Percentiles rank a stretch among this genome's conserved stretches.
Evolutionary conservation across 2,888 invertebrate genomes (phyloP).

Genomic region (Drosophila meridiana): DNA sequence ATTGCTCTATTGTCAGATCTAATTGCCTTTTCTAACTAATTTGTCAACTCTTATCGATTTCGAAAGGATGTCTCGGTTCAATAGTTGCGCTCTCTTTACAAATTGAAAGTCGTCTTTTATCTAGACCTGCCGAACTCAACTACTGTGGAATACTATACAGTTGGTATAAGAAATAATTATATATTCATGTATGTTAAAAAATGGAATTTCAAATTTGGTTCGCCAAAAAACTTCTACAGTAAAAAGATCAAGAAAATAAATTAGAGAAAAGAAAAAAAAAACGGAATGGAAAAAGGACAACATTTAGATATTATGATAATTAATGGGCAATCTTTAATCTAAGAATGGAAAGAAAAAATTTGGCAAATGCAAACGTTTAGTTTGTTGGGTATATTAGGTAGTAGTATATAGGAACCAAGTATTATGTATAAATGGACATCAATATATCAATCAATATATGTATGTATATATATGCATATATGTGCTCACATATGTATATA

Average conservation of each 20-base stretch:
- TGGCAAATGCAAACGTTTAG: conserved; percentile 36
- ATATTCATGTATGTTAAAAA: conserved; percentile 12
- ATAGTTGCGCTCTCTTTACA: not conserved
- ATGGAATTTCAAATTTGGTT: conserved; percentile 19
- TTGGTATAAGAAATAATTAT: conserved; percentile 5
- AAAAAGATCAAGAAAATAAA: conserved; percentile 14
- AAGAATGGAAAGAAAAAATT: conserved; percentile 28
- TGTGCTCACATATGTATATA: not conserved
- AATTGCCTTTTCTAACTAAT: not conserved
- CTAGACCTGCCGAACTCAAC: not conserved
- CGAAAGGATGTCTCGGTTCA: not conserved
- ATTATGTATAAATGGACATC: conserved; percentile 18
- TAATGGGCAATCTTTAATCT: conserved; percentile 40
- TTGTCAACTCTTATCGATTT: not conserved
- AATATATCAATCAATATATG: conserved; percentile 24
- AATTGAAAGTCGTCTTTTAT: not conserved
- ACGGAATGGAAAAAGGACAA: conserved; percentile 22
- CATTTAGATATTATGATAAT: conserved; percentile 44
- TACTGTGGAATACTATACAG: not conserved
- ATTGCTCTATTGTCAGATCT: not conserved
- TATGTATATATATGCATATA: not conserved
- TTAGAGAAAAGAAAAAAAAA: conserved; percentile 10
- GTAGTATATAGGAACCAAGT: conserved; percentile 2
- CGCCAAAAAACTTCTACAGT: conserved; percentile 35
- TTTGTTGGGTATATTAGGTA: conserved; percentile 16